Evolutionary conservation across 2,888 invertebrate species (phyloP).

Genomic region (Pristionchus japonicus): DNA sequence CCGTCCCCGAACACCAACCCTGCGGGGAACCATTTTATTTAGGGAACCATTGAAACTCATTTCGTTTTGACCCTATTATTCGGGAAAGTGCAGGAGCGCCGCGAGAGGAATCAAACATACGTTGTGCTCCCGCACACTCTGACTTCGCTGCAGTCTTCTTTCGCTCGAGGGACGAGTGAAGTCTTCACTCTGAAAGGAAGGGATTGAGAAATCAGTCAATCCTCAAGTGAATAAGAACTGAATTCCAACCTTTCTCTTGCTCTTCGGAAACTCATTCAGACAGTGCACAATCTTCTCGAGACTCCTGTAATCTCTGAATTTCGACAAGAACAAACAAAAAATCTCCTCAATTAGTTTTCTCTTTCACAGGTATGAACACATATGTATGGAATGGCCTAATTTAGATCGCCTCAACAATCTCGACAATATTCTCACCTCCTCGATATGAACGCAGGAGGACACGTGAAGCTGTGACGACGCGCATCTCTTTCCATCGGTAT

Average conservation of each 20-base stretch:
- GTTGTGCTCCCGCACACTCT: not conserved
- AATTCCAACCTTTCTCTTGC: not conserved
- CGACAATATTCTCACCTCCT: not conserved
- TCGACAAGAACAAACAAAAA: too few relatives aligned
- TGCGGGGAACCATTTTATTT: too few relatives aligned
- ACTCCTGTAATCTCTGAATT: not conserved
- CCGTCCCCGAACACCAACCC: too few relatives aligned
- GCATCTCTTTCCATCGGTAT: not conserved
- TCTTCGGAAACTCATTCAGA: conserved; percentile 34
- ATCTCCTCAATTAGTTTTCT: too few relatives aligned
- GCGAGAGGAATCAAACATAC: too few relatives aligned
- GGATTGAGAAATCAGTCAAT: too few relatives aligned
- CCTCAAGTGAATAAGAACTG: not conserved
- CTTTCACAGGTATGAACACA: too few relatives aligned
- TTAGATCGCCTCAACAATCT: not conserved
- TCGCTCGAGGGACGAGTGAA: not conserved
- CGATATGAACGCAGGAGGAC: conserved; percentile 32
- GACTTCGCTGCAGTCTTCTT: not conserved
- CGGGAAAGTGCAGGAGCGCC: too few relatives aligned
- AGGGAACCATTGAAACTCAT: too few relatives aligned
- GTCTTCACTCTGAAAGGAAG: not conserved
- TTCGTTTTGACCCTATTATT: too few relatives aligned
- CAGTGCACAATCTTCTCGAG: conserved; percentile 44
- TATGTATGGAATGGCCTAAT: too few relatives aligned
- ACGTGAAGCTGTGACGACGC: not conserved